Conservation (phyloP, 1,140 invertebrate species). For the Euglossa dilemma region DNA sequence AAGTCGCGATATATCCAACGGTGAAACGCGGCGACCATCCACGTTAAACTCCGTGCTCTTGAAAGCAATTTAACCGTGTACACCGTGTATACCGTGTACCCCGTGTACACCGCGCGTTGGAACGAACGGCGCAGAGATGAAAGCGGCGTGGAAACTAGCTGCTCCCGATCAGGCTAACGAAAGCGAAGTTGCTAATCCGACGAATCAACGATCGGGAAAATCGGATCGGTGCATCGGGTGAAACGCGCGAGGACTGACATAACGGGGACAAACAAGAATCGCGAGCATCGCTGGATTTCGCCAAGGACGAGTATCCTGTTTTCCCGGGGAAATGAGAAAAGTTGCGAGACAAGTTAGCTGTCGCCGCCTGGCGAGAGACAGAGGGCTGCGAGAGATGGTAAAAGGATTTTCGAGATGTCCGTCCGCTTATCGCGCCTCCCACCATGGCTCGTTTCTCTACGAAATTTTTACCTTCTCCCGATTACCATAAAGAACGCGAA, state of each 20-base stretch:
- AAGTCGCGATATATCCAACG: background rate
- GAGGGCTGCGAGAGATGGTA: background rate
- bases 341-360: slow-evolving; percentile 9
- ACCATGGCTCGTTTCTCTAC: background rate
- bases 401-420: slow-evolving; percentile 22
- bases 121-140: too few relatives aligned
- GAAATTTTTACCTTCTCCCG: too few relatives aligned
- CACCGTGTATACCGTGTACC: too few relatives aligned
- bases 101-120: too few relatives aligned
- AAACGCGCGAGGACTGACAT: background rate
- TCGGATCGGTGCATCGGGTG: background rate
- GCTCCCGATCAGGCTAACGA: background rate
- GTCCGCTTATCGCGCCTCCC: slow-evolving; percentile 2
- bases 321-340: slow-evolving; percentile 35
- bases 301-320: slow-evolving; percentile 8
- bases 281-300: background rate
- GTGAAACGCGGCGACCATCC: too few relatives aligned
- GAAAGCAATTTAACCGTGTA: background rate
- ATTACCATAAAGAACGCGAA: background rate
- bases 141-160: background rate
- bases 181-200: background rate
- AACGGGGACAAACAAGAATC: background rate
- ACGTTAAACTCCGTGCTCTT: background rate
- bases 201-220: background rate
- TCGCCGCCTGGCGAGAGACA: background rate